phyloP scores from a whole-genome alignment of 2,113 vertebrate genomes.

The Terrapene triunguis region DNA sequence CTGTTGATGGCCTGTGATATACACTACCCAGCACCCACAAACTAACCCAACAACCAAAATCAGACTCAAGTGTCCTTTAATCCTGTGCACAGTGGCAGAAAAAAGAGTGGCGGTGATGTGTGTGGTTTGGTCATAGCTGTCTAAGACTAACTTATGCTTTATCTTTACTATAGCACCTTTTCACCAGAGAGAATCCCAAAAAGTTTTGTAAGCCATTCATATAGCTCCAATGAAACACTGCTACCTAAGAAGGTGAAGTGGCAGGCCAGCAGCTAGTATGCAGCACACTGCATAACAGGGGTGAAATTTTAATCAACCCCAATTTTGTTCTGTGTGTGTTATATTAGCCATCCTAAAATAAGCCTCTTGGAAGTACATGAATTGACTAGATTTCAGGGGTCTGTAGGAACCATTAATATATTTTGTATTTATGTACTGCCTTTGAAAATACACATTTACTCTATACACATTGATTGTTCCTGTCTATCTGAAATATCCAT shows the following conservation, averaged over 20 bases:
- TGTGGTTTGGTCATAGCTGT: not conserved
- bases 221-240: not conserved
- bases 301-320: no score
- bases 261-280: not conserved
- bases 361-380: not conserved
- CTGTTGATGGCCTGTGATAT: no score
- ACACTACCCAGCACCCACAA: not conserved
- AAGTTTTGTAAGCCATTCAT: not conserved
- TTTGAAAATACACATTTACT: not conserved
- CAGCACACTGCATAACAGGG: no score
- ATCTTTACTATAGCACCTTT: not conserved
- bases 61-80: not conserved
- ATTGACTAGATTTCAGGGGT: not conserved
- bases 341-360: not conserved
- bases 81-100: not conserved
- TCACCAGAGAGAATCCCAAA: not conserved
- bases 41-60: not conserved
- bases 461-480: not conserved
- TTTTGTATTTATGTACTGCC: not conserved
- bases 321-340: no score
- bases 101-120: not conserved
- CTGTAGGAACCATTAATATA: not conserved
- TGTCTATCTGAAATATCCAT: not conserved
- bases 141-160: not conserved
- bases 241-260: not conserved